These are phyloP conservation scores for Cryptotis parvus DNA, from an alignment of 2,113 vertebrate genomes.

Conservation along the genomic window DNA sequence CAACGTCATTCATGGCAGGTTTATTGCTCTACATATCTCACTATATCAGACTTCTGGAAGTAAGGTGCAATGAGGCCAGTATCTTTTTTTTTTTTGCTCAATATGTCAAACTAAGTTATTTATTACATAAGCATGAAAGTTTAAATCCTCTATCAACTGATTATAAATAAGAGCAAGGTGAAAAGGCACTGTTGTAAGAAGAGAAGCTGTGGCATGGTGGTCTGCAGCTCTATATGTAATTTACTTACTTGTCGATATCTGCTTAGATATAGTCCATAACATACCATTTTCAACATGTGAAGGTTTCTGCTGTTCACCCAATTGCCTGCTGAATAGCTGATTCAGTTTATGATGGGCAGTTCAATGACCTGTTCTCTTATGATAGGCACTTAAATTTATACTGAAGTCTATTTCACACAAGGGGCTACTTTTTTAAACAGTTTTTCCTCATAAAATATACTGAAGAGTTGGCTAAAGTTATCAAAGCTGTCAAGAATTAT, in stretches of 20 bases:
- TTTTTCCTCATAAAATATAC: neutral
- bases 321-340: neutral
- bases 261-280: neutral
- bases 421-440: neutral
- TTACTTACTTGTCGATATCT: neutral
- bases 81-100: neutral
- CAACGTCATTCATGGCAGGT: neutral
- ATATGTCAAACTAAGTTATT: neutral
- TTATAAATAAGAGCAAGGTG: neutral
- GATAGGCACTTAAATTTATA: neutral
- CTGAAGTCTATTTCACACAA: neutral
- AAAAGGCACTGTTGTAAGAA: neutral
- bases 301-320: neutral
- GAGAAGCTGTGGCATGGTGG: neutral
- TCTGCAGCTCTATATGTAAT: neutral
- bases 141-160: neutral
- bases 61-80: neutral
- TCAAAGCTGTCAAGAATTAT: neutral
- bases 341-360: neutral
- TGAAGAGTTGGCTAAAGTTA: neutral
- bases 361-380: neutral
- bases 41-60: neutral
- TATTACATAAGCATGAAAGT: neutral
- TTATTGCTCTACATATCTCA: neutral
- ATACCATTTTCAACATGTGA: neutral